Conservation (phyloP, 1,140 invertebrate species). For the Drosophila kurseongensis region DNA sequence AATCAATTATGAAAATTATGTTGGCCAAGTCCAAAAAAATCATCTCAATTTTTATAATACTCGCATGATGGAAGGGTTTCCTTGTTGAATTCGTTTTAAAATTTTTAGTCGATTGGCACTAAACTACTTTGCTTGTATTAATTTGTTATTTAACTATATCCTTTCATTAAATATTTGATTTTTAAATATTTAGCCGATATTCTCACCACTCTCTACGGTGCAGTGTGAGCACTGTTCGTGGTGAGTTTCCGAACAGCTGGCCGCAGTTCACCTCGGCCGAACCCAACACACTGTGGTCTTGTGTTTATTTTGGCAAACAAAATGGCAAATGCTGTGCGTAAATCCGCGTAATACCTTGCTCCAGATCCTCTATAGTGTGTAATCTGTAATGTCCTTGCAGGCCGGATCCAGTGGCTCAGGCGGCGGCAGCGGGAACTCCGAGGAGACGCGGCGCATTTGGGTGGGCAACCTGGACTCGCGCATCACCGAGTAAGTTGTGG, state of each 20-base stretch:
- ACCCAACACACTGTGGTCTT: background rate
- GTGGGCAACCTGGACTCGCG: conserved; percentile 94
- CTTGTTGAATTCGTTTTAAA: no score
- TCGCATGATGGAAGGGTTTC: no score
- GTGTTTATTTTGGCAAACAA: conserved; percentile 23
- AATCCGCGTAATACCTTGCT: background rate
- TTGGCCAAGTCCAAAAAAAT: no score
- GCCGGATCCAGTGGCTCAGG: conserved; percentile 5
- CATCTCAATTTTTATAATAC: no score
- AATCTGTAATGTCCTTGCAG: conserved; percentile 4
- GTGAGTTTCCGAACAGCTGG: conserved; percentile 8
- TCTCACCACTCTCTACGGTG: background rate
- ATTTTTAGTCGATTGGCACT: no score
- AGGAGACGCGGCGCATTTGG: conserved; percentile 88
- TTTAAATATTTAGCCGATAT: background rate
- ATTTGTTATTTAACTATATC: no score
- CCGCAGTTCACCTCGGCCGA: background rate
- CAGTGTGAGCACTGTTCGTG: background rate
- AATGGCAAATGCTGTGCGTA: conserved; percentile 39
- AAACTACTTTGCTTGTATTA: no score
- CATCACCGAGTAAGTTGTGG: conserved; percentile 94
- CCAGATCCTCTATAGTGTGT: background rate
- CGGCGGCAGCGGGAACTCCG: conserved; percentile 15
- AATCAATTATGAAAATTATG: no score
- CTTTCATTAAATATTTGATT: no score